Evolutionary conservation across 2,888 invertebrate species (phyloP).

Genomic region (Iselma pallidipennis): DNA sequence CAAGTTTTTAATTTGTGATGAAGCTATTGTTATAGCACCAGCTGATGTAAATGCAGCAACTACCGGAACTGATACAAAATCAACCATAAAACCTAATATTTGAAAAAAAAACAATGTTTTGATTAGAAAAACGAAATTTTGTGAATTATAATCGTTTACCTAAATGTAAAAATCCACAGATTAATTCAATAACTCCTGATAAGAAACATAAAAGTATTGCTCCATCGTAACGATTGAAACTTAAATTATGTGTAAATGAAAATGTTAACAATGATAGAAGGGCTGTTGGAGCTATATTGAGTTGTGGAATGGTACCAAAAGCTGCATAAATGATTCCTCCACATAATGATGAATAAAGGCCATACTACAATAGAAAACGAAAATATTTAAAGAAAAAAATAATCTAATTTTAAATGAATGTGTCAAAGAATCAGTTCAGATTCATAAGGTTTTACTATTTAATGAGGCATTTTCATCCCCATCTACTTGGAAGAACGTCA

Average conservation of each 20-base stretch:
- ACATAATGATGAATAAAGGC: constrained; percentile 79
- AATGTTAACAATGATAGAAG: constrained; percentile 75
- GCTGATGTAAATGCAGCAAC: constrained; percentile 76
- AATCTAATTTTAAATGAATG: no score
- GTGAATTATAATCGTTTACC: constrained; percentile 58
- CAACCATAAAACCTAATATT: constrained; percentile 67
- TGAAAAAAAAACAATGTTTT: neutral
- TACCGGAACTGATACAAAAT: constrained; percentile 72
- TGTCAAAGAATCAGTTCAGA: neutral
- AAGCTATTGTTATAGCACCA: constrained; percentile 72
- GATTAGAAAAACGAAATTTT: constrained; percentile 16
- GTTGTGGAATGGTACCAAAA: constrained; percentile 73
- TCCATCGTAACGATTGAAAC: constrained; percentile 60
- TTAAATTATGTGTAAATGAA: constrained; percentile 60
- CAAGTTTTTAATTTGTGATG: constrained; percentile 69
- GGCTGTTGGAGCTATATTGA: constrained; percentile 75
- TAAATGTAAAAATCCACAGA: constrained; percentile 65
- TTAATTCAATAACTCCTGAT: constrained; percentile 66
- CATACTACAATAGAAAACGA: constrained; percentile 66
- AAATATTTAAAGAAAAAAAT: neutral
- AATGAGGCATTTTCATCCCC: no score
- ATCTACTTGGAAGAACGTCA: no score
- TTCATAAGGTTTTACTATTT: neutral
- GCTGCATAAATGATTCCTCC: constrained; percentile 78
- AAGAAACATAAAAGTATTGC: constrained; percentile 69